Conservation (phyloP, 2,888 invertebrate species). For the Ophioninae sp. region DNA sequence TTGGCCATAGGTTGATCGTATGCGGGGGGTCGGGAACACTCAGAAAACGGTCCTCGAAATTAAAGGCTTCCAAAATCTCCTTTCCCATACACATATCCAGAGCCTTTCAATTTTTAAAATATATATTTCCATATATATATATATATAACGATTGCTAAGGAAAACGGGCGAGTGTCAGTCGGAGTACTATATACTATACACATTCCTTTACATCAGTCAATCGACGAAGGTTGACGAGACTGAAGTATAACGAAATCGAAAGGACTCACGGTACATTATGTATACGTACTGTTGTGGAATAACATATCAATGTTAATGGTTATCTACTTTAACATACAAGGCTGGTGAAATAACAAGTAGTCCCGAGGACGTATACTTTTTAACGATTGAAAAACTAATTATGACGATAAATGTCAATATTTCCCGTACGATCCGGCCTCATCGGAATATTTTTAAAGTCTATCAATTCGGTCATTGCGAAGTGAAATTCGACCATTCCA, state of each 20-base stretch:
- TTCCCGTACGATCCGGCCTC: not conserved
- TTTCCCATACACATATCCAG: not conserved
- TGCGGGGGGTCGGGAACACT: too few species aligned
- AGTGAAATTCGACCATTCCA: not conserved
- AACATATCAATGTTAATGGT: constrained; percentile 2
- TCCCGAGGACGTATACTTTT: constrained; percentile 2
- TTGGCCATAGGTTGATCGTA: not conserved
- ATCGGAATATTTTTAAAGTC: not conserved
- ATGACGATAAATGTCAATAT: not conserved
- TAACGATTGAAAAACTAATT: not conserved
- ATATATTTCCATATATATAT: constrained; percentile 14
- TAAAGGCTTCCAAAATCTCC: too few species aligned
- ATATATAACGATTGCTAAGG: not conserved
- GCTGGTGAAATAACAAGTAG: constrained; percentile 1
- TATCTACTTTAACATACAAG: not conserved
- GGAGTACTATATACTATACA: not conserved
- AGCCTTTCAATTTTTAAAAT: not conserved
- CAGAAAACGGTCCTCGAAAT: too few species aligned
- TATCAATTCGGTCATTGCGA: not conserved
- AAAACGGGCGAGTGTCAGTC: not conserved
- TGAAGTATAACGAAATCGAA: constrained; percentile 52
- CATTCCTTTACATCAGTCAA: constrained; percentile 33
- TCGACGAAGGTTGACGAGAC: constrained; percentile 50
- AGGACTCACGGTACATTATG: constrained; percentile 21
- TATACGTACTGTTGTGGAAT: not conserved